phyloP scores from a whole-genome alignment of 92 coral and sea anemone genomes.

The Palythoa caribaeorum region DNA sequence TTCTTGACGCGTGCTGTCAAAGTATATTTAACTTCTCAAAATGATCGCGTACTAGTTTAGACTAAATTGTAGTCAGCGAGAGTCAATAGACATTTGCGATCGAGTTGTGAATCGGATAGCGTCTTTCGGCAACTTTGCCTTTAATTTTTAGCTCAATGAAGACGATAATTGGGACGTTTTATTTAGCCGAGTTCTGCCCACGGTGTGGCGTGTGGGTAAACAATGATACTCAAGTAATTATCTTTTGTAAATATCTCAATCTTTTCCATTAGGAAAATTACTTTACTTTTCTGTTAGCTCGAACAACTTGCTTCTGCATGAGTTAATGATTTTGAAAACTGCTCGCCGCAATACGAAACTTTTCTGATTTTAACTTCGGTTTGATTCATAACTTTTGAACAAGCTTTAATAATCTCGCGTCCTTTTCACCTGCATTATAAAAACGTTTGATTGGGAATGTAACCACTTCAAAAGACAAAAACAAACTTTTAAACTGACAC shows the following conservation, averaged over 20 bases:
- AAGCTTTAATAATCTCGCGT: not conserved
- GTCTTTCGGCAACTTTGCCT: slow-evolving; percentile 12
- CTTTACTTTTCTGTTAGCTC: not conserved
- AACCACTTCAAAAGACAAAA: not conserved
- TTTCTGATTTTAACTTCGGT: slow-evolving; percentile 1
- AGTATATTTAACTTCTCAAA: not conserved
- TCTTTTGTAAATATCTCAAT: slow-evolving; percentile 47
- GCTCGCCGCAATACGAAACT: not conserved
- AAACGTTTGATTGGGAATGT: not conserved
- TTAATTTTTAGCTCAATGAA: not conserved
- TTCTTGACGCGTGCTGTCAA: not conserved
- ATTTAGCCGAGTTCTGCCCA: slow-evolving; percentile 41
- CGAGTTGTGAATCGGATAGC: not conserved
- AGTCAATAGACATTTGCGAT: not conserved
- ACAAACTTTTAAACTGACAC: not conserved
- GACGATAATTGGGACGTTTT: slow-evolving; percentile 33
- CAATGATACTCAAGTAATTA: slow-evolving; percentile 39
- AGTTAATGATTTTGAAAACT: slow-evolving; percentile 32
- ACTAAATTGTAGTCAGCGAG: not conserved
- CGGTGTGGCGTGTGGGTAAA: slow-evolving; percentile 36
- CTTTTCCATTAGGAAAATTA: slow-evolving; percentile 37
- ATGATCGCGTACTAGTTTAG: not conserved
- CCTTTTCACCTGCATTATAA: not conserved
- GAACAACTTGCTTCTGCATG: not conserved
- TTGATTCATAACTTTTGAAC: not conserved